Evolutionary conservation across 2,113 vertebrate genomes (phyloP).

Genomic region (Phyllopteryx taeniolatus): DNA sequence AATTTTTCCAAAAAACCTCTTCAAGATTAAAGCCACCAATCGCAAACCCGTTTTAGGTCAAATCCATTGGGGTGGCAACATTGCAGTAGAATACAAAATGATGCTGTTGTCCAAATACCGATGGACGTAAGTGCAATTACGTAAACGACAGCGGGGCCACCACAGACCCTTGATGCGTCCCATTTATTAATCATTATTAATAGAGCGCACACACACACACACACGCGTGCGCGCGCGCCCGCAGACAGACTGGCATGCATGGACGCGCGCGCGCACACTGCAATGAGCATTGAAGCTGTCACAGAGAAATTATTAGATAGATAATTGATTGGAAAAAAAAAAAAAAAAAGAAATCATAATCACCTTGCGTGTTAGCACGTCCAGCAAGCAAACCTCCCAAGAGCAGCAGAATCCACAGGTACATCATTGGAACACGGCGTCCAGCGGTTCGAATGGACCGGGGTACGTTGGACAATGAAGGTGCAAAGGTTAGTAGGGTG

Average conservation of each 20-base stretch:
- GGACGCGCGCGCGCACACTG: constrained; percentile 5
- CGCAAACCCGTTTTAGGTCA: neutral
- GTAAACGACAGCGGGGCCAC: constrained; percentile 37
- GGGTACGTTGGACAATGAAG: constrained; percentile 27
- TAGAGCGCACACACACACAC: neutral
- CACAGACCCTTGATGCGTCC: constrained; percentile 35
- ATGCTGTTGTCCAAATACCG: neutral
- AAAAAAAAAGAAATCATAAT: constrained; percentile 15
- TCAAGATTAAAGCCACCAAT: neutral
- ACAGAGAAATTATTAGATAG: neutral
- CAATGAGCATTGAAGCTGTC: constrained; percentile 13
- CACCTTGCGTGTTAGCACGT: constrained; percentile 63
- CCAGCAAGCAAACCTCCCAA: constrained; percentile 64
- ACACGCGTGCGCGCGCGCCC: too few relatives aligned
- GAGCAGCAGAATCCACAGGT: constrained; percentile 74
- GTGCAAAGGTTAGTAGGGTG: constrained; percentile 34
- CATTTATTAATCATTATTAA: neutral
- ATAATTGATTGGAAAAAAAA: constrained; percentile 1
- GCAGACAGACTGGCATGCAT: neutral
- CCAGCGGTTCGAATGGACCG: constrained; percentile 37
- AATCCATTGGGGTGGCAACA: neutral
- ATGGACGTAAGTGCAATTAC: neutral
- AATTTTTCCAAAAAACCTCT: neutral
- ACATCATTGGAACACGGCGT: constrained; percentile 68
- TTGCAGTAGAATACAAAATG: neutral